Base-by-base conservation (phyloP, 2,113 vertebrate genomes). In the Sinocyclocheilus maitianheensis region DNA sequence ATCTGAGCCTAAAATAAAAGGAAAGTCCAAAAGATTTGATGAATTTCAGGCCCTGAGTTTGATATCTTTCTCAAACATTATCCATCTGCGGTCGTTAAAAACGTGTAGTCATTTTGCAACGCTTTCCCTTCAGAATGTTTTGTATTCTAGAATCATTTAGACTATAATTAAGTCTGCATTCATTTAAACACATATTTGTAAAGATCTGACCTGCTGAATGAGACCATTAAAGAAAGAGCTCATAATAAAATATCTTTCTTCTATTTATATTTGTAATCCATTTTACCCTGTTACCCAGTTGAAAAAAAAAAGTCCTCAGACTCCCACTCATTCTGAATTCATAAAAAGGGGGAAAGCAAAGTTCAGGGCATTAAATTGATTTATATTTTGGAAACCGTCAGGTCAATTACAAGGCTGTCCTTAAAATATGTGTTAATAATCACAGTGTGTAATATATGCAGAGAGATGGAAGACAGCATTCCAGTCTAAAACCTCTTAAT, bases 401-500 rank as follows among this genome's bases (percentile, higher is more conserved):
- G 87, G 89, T 92, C 88, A 90, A 83, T 85, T 87, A 89, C 87
- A 85, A 91, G 90, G 91, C 88, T 88, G 89, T 90, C 90, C 75
- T 85, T 89, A 91, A 91, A 92, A 91, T 90, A 90, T 88, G 78
- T 89, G 87, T 89, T 90, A 83, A 88, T 89, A 91, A 92, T 93
- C 86, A 87, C 81, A 90, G 84, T 76, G 81, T 80, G 81, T 89
- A 92, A 88, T 90, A 90, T 90, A 88, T 87, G 87, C 77, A 76
- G 67, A 65, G 86, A 86, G 84, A 77, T 85, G 88, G 67, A 83
- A 88, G 89, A 83, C 58, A 82, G 89, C 90, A 90, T 92, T 93
- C 87, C 90, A 89, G 89, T 80, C 75, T 86, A 84, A 89, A 90
- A 77, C 78, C 87, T 90, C 89, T 88, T 91, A 90, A 92, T 88